These are phyloP conservation scores for Odontomyia ornata DNA, from an alignment of 2,888 invertebrate species.

Conservation along the genomic window DNA sequence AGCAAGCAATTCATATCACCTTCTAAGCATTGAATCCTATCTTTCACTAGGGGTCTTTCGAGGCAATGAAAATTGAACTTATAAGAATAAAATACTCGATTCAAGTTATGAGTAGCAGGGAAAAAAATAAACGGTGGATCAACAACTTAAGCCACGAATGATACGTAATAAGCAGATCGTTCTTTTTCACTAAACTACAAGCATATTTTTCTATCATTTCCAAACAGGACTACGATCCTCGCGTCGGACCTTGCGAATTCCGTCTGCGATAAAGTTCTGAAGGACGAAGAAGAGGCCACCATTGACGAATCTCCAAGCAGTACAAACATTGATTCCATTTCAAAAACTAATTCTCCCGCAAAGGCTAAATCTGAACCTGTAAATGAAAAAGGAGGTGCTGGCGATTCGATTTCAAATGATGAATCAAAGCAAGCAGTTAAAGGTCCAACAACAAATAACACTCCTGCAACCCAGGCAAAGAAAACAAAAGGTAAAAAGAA, in stretches of 20 bases:
- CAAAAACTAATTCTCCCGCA: neutral
- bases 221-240: slow-evolving; percentile 51
- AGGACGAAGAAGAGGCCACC: slow-evolving; percentile 49
- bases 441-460: slow-evolving; percentile 4
- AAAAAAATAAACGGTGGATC: too few relatives aligned
- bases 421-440: slow-evolving; percentile 7
- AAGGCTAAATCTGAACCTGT: neutral
- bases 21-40: too few relatives aligned
- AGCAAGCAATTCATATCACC: too few relatives aligned
- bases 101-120: too few relatives aligned
- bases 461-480: slow-evolving; percentile 8
- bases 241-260: slow-evolving; percentile 53
- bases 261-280: slow-evolving; percentile 52
- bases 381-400: slow-evolving; percentile 41
- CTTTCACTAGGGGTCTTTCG: too few relatives aligned
- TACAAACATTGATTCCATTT: neutral
- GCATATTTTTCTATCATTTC: too few relatives aligned
- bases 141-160: too few relatives aligned
- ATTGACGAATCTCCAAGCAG: slow-evolving; percentile 25
- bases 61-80: too few relatives aligned
- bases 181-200: too few relatives aligned
- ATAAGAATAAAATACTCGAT: too few relatives aligned
- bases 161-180: too few relatives aligned
- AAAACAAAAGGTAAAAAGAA: slow-evolving; percentile 47
- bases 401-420: slow-evolving; percentile 14